Evolutionary conservation across 2,797 vertebrate genomes (phyloP).

Genomic region (Ciconia nigra): DNA sequence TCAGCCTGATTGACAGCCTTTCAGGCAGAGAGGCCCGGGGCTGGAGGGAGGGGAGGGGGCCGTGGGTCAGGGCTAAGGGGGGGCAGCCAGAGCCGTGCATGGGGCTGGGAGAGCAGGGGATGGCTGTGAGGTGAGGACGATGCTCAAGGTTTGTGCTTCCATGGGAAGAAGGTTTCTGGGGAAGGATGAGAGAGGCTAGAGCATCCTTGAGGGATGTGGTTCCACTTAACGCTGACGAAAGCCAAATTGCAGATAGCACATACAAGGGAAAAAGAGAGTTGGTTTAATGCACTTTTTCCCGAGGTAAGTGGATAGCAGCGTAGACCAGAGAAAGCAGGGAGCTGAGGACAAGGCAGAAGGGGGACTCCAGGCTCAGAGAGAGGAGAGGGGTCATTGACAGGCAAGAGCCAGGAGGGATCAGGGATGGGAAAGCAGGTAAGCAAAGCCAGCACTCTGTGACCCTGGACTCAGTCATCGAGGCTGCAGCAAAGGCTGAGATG

Average conservation of each 20-base stretch:
- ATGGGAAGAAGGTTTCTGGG: background rate
- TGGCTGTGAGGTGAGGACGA: background rate
- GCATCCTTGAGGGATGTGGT: background rate
- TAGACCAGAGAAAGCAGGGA: background rate
- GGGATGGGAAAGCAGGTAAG: background rate
- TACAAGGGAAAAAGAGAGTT: background rate
- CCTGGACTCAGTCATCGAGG: background rate
- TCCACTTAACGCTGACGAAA: background rate
- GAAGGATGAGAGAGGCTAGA: background rate
- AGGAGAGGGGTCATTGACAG: background rate
- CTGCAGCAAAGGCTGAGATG: background rate
- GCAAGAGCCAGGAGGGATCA: background rate
- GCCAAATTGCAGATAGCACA: background rate
- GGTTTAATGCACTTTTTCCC: background rate
- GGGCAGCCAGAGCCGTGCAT: background rate
- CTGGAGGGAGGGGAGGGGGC: background rate
- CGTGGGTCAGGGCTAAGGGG: background rate
- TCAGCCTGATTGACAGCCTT: slow-evolving; percentile 63
- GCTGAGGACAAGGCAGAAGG: background rate
- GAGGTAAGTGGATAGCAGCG: background rate
- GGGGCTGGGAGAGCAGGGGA: background rate
- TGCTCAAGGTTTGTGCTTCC: background rate
- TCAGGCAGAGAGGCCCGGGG: slow-evolving; percentile 48
- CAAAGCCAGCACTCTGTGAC: background rate
- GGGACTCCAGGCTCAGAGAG: background rate